These are phyloP conservation scores for Papilio polyxenes DNA, from an alignment of 1,140 invertebrate genomes.

Conservation along the genomic window DNA sequence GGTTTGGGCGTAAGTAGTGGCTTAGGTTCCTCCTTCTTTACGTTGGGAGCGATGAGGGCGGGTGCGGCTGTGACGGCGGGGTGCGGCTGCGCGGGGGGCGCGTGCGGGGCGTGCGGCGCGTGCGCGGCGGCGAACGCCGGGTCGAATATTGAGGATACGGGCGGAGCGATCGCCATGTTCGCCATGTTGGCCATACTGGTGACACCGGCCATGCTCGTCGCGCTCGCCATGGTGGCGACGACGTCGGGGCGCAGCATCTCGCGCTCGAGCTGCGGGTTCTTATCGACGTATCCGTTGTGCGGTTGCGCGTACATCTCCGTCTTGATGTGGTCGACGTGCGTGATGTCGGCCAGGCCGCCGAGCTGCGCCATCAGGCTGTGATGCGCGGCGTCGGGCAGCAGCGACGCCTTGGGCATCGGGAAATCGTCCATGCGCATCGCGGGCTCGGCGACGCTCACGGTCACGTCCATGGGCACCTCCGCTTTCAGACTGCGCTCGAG, in stretches of 20 bases:
- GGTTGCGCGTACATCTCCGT: slow-evolving; percentile 68
- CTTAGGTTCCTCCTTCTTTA: slow-evolving; percentile 82
- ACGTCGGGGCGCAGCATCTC: slow-evolving; percentile 64
- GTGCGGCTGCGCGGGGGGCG: slow-evolving; percentile 79
- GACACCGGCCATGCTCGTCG: not conserved
- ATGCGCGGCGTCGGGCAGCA: slow-evolving; percentile 65
- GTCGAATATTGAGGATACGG: slow-evolving; percentile 86
- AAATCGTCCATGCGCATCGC: slow-evolving; percentile 71
- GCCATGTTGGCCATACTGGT: slow-evolving; percentile 69
- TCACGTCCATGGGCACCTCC: slow-evolving; percentile 77
- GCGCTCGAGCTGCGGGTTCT: slow-evolving; percentile 64
- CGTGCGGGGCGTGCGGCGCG: slow-evolving; percentile 62
- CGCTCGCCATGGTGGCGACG: slow-evolving; percentile 74
- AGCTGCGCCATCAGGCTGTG: slow-evolving; percentile 76
- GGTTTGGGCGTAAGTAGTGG: slow-evolving; percentile 82
- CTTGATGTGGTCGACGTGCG: slow-evolving; percentile 71
- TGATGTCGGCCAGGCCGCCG: slow-evolving; percentile 72
- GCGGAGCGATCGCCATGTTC: slow-evolving; percentile 76
- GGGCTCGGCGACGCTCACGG: slow-evolving; percentile 64
- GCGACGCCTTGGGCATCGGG: slow-evolving; percentile 59
- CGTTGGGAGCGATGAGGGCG: slow-evolving; percentile 76
- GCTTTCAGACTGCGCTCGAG: slow-evolving; percentile 82
- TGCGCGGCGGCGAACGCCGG: slow-evolving; percentile 78
- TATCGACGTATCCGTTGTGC: slow-evolving; percentile 81
- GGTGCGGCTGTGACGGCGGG: slow-evolving; percentile 70